Base-by-base conservation (phyloP, 30 jellyfish, hydroid and myxozoan species). In the Pelagia noctiluca region DNA sequence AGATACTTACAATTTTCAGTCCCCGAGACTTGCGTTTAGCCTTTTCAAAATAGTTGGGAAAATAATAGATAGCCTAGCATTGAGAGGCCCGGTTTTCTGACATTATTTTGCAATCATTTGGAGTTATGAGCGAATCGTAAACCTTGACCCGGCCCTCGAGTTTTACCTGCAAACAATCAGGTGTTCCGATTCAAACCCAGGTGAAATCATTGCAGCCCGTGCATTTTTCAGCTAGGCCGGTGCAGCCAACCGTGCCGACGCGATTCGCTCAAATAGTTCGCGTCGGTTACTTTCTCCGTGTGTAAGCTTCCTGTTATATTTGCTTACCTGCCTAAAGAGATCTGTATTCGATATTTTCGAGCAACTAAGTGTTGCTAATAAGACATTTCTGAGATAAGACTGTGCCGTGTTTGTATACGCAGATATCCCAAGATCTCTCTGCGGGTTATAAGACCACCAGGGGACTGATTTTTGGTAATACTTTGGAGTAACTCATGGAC, bases 41-140 rank as follows among this genome's bases (percentile, higher is more conserved):
- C 57, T 42, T 42, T 42, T 42, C 12, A 42, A 42, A 42, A 42
- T 42, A 5, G 57, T 42, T 42, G 16, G 16, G 16, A 5, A 42
- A 5, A 42, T 42, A 42, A 42, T 42, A 42, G 57, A 42, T 42
- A 42, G 57, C 8, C 57, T 42, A 42, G 57, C 8, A 16, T 16
- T 42, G 57, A 16, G 12, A 42, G 12, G 16, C 57, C 57, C 12
- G 16, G 12, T 42, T 42, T 8, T 61, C 90, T 79, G 90, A 79
- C 90, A 79, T 79, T 79, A 79, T 53, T 35, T 69, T 35, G 12
- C 57, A 79, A 34, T 64, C 90, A 79, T 63, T 63, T 79, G 90
- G 78, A 82, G 63, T 81, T 50, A 79, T 79, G 90, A 79, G 82
- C 82, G 90, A 79, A 79, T 79, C 82, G 75, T 82, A 79, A 79